A percentile compares a stretch with the other conserved stretches of the same genome.
Conservation (phyloP, 2,888 invertebrate species). For the Scelioninae gen. 2 region DNA sequence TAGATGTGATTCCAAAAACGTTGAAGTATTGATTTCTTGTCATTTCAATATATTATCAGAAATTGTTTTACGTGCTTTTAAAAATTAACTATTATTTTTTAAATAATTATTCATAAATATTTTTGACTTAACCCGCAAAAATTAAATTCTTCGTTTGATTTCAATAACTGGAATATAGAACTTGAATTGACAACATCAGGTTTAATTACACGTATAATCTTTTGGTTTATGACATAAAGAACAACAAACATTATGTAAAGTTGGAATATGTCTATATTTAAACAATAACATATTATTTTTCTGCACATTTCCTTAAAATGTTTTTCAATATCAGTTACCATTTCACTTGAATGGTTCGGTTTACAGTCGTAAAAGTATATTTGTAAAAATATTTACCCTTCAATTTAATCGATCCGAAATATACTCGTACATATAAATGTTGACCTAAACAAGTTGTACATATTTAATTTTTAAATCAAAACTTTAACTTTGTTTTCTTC, state of each 20-base stretch:
- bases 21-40: too few relatives aligned
- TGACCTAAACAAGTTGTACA: neutral
- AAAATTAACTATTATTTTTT: too few relatives aligned
- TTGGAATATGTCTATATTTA: neutral
- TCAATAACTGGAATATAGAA: too few relatives aligned
- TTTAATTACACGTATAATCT: neutral
- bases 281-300: conserved; percentile 15
- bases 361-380: conserved; percentile 3
- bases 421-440: neutral
- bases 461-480: neutral
- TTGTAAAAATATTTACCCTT: conserved; percentile 2
- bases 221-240: neutral
- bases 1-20: too few relatives aligned
- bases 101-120: too few relatives aligned
- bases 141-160: too few relatives aligned
- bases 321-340: conserved; percentile 14
- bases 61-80: too few relatives aligned
- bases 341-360: conserved; percentile 6
- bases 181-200: too few relatives aligned
- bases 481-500: neutral
- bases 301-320: conserved; percentile 15
- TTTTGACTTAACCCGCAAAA: too few relatives aligned
- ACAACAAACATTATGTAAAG: neutral
- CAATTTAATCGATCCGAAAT: neutral
- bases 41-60: too few relatives aligned